phyloP scores from a whole-genome alignment of 2,888 invertebrate genomes.

The Ellobium chinense region DNA sequence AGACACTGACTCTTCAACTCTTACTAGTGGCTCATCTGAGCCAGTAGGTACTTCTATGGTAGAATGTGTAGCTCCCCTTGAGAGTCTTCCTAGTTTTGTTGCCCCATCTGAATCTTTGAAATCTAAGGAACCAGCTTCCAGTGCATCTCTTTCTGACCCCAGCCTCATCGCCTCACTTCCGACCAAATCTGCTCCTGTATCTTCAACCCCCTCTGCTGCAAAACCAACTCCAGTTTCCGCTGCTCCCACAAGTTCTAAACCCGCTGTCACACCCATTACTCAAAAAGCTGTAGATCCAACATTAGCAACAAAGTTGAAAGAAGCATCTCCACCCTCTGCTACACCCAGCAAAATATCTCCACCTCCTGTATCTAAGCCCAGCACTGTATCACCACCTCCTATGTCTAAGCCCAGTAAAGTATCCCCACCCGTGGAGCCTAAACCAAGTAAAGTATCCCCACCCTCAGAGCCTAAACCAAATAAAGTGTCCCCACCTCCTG shows the following conservation, averaged over 20 bases:
- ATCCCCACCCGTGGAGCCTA: neutral
- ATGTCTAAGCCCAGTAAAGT: neutral
- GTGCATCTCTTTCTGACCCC: conserved; percentile 9
- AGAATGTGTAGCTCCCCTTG: neutral
- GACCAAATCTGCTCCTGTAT: neutral
- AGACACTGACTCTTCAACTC: neutral
- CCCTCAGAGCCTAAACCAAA: neutral
- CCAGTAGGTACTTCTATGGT: neutral
- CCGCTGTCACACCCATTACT: neutral
- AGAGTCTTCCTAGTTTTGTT: neutral
- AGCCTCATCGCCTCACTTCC: too few species aligned
- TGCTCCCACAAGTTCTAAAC: neutral
- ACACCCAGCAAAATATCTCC: neutral
- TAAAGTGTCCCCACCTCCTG: neutral
- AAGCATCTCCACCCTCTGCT: neutral
- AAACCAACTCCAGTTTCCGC: neutral
- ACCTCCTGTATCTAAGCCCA: neutral
- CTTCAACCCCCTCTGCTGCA: neutral
- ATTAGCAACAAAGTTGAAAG: neutral
- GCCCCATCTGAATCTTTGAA: neutral
- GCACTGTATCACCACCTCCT: neutral
- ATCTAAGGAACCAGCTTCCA: neutral
- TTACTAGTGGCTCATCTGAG: neutral
- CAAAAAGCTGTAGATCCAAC: neutral
- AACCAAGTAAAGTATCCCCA: neutral